Base-by-base conservation (phyloP, 2,888 invertebrate genomes). In the Leptinotarsa haldemani region DNA sequence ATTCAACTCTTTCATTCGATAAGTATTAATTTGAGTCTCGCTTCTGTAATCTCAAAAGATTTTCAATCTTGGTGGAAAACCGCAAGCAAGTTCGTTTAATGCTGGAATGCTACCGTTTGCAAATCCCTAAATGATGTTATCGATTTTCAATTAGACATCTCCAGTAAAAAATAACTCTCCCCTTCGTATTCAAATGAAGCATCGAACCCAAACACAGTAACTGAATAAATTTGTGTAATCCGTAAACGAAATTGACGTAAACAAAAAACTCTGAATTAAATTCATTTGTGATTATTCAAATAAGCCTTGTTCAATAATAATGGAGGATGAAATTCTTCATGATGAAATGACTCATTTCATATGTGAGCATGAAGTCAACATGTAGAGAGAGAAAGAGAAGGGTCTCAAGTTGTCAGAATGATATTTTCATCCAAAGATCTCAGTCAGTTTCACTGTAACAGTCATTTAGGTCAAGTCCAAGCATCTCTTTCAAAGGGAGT, bases 141-240 rank as follows among this genome's bases (percentile, higher is more conserved):
- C 61, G 61, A 61, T 61, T 61, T 61, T 30, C 13, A 61, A 61
- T 61, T 61, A 61, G 61, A 30, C 61, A n/a, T 18, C 61, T 30
- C 7, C 13, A 40, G 7, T 61, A 30, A 61, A 61, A 61, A 61
- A 61, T n/a, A n/a, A 61, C 16, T n/a, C 18, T 12, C 30, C 40
- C 61, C 61, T 61, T 25, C 40, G n/a, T 30, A 61, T 61, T 40
- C 61, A 61, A 40, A 61, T 61, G 30, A 61, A 61, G 61, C 61
- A n/a, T 25, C 9, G 30, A 61, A 13, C 61, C 40, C n/a, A 30
- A 13, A 61, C 50, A n/a, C 15, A 7, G 25, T 30, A 61, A 40
- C 61, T 61, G 61, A 30, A 61, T 61, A 61, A 40, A 61, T 30
- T 61, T 61, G 61, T 61, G 30, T n/a, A 61, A 61, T 61, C 30